Conservation (phyloP, 2,888 invertebrate genomes). For the Achlya flavicornis region DNA sequence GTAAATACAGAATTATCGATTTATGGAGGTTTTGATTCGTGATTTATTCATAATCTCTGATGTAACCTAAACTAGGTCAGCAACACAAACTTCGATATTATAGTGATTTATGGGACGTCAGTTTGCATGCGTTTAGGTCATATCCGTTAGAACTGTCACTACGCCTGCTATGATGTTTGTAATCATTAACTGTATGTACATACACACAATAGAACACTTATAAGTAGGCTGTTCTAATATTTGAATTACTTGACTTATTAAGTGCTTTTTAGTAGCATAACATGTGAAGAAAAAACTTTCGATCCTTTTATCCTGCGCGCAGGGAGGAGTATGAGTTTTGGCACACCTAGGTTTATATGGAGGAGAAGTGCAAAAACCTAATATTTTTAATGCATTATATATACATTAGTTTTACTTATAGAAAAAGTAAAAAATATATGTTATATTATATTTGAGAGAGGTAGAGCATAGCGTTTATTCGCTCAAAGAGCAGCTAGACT, state of each 20-base stretch:
- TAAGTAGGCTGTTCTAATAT: background rate
- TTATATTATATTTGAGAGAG: too few species aligned
- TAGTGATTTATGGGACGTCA: background rate
- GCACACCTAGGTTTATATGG: too few species aligned
- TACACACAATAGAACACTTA: too few species aligned
- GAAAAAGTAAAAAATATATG: too few species aligned
- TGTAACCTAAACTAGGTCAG: background rate
- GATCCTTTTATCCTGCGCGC: background rate
- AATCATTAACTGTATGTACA: background rate
- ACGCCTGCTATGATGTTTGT: background rate
- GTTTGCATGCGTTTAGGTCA: background rate
- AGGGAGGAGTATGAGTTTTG: too few species aligned
- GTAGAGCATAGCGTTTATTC: too few species aligned
- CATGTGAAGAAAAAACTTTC: background rate
- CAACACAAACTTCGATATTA: background rate
- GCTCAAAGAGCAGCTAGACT: too few species aligned
- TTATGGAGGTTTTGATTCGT: background rate
- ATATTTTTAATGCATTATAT: too few species aligned
- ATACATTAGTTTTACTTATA: too few species aligned
- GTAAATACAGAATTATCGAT: too few species aligned
- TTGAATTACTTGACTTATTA: background rate
- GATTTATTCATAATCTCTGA: background rate
- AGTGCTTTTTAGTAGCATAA: too few species aligned
- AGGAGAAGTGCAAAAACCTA: too few species aligned
- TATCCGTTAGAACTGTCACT: background rate